Conservation (phyloP, 2,797 vertebrate species). For the Parambassis ranga region DNA sequence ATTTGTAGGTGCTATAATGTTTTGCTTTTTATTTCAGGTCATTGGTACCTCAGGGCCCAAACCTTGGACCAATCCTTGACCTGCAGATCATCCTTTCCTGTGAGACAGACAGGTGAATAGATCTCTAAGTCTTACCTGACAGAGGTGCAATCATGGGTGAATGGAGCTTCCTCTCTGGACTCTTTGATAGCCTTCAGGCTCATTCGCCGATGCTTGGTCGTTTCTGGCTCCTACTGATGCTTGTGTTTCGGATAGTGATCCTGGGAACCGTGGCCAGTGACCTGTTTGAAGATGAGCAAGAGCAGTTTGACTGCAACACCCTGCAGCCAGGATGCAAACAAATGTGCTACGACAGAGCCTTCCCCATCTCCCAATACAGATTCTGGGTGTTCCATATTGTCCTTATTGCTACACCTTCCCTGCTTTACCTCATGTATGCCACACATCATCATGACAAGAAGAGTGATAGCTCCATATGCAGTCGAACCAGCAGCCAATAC, state of each 20-base stretch:
- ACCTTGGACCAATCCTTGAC: background rate
- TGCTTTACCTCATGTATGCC: conserved; percentile 88
- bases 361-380: conserved; percentile 94
- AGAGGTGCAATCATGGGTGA: conserved; percentile 81
- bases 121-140: background rate
- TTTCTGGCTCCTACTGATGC: conserved; percentile 92
- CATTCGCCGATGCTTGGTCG: conserved; percentile 91
- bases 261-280: conserved; percentile 91
- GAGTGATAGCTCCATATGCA: rapidly evolving
- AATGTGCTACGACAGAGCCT: conserved; percentile 89
- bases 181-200: conserved; percentile 85
- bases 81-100: background rate
- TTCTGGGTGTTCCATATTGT: conserved; percentile 96
- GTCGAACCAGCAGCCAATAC: rapidly evolving
- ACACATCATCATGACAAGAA: conserved; percentile 84
- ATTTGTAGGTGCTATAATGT: background rate
- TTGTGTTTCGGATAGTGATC: conserved; percentile 91
- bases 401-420: conserved; percentile 88
- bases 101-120: background rate
- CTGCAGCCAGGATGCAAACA: conserved; percentile 93
- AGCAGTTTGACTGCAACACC: conserved; percentile 93
- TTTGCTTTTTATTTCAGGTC: conserved; percentile 21
- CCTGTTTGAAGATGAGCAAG: conserved; percentile 91
- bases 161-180: conserved; percentile 85
- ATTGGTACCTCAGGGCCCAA: background rate